Conservation (phyloP, 2,113 vertebrate species). For the Rhombomys opimus region DNA sequence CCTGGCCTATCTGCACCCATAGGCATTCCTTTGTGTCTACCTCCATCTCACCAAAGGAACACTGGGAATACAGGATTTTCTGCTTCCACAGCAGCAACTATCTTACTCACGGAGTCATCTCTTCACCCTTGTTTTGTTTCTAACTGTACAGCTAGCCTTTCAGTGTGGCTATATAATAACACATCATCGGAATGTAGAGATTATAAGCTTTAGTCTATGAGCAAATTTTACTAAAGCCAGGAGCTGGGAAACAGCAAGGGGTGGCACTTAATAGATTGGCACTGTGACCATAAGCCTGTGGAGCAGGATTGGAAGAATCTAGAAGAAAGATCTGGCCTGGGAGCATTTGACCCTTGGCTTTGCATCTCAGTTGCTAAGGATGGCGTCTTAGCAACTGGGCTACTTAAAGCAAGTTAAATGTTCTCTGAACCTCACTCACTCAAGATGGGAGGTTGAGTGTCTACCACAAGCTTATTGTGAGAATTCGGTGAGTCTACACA, state of each 20-base stretch:
- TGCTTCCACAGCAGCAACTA: not conserved
- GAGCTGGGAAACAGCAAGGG: too few relatives aligned
- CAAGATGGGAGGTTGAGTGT: not conserved
- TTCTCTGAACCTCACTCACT: not conserved
- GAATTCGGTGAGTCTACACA: not conserved
- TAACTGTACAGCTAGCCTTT: not conserved
- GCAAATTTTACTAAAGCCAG: not conserved
- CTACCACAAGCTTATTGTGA: not conserved
- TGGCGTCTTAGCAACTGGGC: not conserved
- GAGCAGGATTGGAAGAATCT: not conserved
- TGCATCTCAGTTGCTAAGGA: not conserved
- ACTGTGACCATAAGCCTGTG: fast-evolving
- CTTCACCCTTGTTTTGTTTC: not conserved
- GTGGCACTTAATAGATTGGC: not conserved
- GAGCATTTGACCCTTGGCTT: not conserved
- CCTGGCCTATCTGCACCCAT: not conserved
- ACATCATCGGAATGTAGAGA: not conserved
- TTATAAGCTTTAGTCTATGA: not conserved
- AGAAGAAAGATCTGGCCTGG: not conserved
- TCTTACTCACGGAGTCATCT: not conserved
- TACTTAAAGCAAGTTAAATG: not conserved
- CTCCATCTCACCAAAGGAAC: too few relatives aligned
- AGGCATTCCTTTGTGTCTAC: not conserved
- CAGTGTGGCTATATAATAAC: not conserved
- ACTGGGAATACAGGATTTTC: not conserved